These are phyloP conservation scores for Empis stercorea DNA, from an alignment of 2,888 invertebrate genomes.

Conservation along the genomic window DNA sequence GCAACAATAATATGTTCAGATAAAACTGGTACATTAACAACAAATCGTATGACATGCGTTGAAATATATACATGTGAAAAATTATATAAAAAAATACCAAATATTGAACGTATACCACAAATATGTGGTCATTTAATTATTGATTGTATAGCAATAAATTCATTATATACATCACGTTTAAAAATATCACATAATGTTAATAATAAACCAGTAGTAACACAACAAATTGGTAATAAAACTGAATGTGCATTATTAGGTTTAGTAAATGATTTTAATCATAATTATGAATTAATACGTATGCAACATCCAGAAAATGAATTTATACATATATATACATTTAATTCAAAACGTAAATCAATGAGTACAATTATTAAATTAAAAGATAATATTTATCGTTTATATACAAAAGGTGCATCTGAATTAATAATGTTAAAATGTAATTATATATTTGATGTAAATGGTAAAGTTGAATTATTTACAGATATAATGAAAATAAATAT, in stretches of 20 bases:
- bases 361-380: slow-evolving; percentile 60
- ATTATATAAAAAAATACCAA: slow-evolving; percentile 70
- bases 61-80: slow-evolving; percentile 85
- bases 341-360: slow-evolving; percentile 95
- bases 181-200: slow-evolving; percentile 66
- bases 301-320: slow-evolving; percentile 77
- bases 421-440: slow-evolving; percentile 91
- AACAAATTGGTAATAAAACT: slow-evolving; percentile 94
- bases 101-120: slow-evolving; percentile 63
- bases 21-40: slow-evolving; percentile 94
- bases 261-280: slow-evolving; percentile 71
- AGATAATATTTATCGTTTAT: slow-evolving; percentile 61
- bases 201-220: slow-evolving; percentile 55
- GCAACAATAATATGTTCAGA: slow-evolving; percentile 97
- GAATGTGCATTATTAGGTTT: slow-evolving; percentile 92
- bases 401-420: slow-evolving; percentile 93
- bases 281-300: slow-evolving; percentile 77
- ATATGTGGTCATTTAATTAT: slow-evolving; percentile 66
- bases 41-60: slow-evolving; percentile 92
- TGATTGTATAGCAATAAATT: slow-evolving; percentile 77
- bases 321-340: slow-evolving; percentile 88
- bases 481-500: slow-evolving; percentile 77
- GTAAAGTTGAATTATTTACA: slow-evolving; percentile 75
- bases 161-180: slow-evolving; percentile 86
- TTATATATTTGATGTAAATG: slow-evolving; percentile 81